phyloP scores from a whole-genome alignment of 1,140 invertebrate genomes.

The Anagrus nilaparvatae region DNA sequence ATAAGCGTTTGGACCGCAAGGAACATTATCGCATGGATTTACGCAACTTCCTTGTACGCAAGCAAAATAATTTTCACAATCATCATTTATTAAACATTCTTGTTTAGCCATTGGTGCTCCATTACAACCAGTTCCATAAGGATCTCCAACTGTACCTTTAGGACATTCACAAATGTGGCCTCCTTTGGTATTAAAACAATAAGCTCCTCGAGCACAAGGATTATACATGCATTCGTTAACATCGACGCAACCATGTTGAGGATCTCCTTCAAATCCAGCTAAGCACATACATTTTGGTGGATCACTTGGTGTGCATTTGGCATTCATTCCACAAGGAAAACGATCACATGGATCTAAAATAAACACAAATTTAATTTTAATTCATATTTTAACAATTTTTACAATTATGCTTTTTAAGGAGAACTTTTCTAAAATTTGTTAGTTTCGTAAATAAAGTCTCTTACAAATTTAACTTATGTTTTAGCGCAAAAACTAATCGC shows the following conservation, averaged over 20 bases:
- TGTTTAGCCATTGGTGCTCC: constrained; percentile 38
- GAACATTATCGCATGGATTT: constrained; percentile 68
- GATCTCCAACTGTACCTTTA: constrained; percentile 68
- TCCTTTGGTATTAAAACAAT: constrained; percentile 78
- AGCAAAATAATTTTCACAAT: constrained; percentile 69
- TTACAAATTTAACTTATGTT: no score
- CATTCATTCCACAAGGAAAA: constrained; percentile 84
- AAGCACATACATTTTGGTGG: constrained; percentile 81
- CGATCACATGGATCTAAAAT: constrained; percentile 62
- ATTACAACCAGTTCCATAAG: constrained; percentile 71
- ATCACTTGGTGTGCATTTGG: constrained; percentile 81
- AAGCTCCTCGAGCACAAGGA: constrained; percentile 75
- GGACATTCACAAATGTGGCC: constrained; percentile 78
- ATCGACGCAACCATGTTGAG: constrained; percentile 70
- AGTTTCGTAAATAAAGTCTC: no score
- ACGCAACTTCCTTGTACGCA: constrained; percentile 67
- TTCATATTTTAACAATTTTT: no score
- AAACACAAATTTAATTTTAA: constrained; percentile 40
- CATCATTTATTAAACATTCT: constrained; percentile 59
- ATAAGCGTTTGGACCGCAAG: constrained; percentile 74
- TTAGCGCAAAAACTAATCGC: no score
- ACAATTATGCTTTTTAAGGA: no score
- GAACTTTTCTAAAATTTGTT: no score
- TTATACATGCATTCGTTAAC: constrained; percentile 70
- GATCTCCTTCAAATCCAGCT: constrained; percentile 73